Evolutionary conservation across 2,888 invertebrate genomes (phyloP).

Genomic region (Arrhopalites spinosus): DNA sequence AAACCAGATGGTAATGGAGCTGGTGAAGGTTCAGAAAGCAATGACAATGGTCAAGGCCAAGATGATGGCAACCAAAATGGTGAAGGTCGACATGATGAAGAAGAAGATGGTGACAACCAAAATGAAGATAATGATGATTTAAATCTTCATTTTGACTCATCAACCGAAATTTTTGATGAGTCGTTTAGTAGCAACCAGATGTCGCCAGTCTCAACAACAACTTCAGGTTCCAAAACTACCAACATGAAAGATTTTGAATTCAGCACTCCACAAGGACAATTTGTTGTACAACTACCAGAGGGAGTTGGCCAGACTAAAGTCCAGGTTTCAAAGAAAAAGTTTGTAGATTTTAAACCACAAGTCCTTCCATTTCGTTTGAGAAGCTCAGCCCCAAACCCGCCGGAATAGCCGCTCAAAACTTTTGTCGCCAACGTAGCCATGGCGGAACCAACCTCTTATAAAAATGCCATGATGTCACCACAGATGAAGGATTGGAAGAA

Average conservation of each 20-base stretch:
- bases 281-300: no score
- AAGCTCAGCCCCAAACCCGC: not conserved
- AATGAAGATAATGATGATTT: not conserved
- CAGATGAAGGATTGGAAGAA: conserved; percentile 9
- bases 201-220: no score
- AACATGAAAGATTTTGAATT: no score
- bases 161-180: not conserved
- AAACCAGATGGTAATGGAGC: not conserved
- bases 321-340: conserved; percentile 4
- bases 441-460: conserved; percentile 17
- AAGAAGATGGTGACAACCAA: not conserved
- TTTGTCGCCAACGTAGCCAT: not conserved
- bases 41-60: no score
- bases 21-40: not conserved
- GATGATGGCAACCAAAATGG: not conserved
- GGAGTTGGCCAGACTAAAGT: not conserved
- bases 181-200: not conserved
- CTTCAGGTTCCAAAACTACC: no score
- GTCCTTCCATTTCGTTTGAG: not conserved
- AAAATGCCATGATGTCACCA: conserved; percentile 6
- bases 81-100: not conserved
- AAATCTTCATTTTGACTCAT: not conserved
- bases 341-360: not conserved
- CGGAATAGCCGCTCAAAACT: not conserved
- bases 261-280: no score